Conservation (phyloP, 2,113 vertebrate genomes). For the Balaeniceps rex region DNA sequence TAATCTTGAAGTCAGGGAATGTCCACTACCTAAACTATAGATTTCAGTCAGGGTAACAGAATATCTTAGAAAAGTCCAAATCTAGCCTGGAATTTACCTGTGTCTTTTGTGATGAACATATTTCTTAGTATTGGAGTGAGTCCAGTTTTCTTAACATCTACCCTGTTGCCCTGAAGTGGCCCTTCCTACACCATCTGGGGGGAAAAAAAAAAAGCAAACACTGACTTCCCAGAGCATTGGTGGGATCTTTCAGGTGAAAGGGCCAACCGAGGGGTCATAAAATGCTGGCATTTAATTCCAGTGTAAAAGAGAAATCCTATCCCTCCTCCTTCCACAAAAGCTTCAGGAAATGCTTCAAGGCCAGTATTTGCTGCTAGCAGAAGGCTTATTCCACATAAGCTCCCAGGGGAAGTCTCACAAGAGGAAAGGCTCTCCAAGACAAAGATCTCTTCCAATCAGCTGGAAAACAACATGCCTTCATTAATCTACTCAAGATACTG, state of each 20-base stretch:
- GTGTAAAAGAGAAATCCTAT: neutral
- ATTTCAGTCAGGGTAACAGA: neutral
- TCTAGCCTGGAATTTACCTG: neutral
- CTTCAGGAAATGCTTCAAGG: neutral
- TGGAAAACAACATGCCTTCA: neutral
- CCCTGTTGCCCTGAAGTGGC: neutral
- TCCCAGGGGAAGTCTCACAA: neutral
- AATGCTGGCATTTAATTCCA: neutral
- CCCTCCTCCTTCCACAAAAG: neutral
- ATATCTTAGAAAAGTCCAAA: neutral
- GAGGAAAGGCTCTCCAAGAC: neutral
- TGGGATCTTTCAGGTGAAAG: neutral
- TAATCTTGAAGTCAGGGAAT: neutral
- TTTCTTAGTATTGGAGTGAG: neutral
- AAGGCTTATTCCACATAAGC: neutral
- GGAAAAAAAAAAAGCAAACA: neutral
- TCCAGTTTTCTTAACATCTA: neutral
- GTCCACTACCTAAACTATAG: neutral
- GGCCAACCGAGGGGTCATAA: neutral
- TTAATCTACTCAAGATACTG: neutral
- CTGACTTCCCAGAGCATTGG: neutral
- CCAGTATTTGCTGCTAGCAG: neutral
- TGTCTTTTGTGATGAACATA: neutral
- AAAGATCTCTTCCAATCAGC: neutral
- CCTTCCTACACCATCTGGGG: neutral